Evolutionary conservation across 1,140 invertebrate genomes (phyloP).

Genomic region (Episyrphus balteatus): DNA sequence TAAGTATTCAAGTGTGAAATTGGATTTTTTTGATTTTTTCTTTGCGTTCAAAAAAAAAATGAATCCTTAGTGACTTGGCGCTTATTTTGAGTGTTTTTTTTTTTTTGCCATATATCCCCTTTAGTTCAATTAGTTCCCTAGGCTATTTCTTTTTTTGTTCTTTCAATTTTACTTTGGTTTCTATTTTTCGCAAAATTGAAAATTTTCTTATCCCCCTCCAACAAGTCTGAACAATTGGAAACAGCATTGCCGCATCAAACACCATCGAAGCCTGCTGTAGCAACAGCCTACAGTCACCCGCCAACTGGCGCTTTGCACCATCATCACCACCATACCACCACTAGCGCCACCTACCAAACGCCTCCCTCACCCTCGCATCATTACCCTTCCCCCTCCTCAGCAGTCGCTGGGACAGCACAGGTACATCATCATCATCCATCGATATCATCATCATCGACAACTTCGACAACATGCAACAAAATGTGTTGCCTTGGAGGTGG

Average conservation of each 20-base stretch:
- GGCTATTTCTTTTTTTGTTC: no score
- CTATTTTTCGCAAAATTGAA: no score
- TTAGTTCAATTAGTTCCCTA: no score
- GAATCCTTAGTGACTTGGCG: no score
- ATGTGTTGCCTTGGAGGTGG: not conserved
- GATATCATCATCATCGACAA: slow-evolving; percentile 10
- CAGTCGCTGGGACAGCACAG: slow-evolving; percentile 11
- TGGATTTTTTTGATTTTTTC: no score
- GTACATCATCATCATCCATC: slow-evolving; percentile 10
- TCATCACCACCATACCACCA: not conserved
- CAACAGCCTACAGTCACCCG: not conserved
- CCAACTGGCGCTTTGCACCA: not conserved
- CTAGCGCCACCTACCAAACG: not conserved
- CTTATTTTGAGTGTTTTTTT: no score
- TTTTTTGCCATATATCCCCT: no score
- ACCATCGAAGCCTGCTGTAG: not conserved
- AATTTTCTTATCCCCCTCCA: not conserved
- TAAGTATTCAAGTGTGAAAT: not conserved
- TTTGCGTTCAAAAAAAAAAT: no score
- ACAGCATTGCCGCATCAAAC: not conserved
- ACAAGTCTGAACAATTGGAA: slow-evolving; percentile 2
- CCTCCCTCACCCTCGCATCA: slow-evolving; percentile 15
- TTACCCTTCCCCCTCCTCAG: slow-evolving; percentile 21
- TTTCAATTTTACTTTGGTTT: no score
- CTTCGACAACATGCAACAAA: slow-evolving; percentile 3